Evolutionary conservation across 2,888 invertebrate species (phyloP).

Genomic region (Cremastinae sp.): DNA sequence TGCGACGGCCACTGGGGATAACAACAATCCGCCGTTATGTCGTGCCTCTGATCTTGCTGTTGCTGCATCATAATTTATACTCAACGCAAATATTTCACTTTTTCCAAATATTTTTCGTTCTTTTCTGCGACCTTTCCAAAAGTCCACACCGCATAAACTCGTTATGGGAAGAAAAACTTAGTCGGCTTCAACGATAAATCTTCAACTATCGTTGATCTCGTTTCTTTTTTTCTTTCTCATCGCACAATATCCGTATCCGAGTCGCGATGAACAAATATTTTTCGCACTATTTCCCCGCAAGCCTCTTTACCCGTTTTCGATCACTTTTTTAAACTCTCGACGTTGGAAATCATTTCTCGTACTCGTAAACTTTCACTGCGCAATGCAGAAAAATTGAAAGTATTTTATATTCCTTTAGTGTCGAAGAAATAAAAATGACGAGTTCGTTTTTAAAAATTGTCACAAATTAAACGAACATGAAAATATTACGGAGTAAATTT

Average conservation of each 20-base stretch:
- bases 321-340: too few species aligned
- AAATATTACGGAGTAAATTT: too few species aligned
- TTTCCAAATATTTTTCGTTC: background rate
- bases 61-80: constrained; percentile 68
- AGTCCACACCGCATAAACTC: background rate
- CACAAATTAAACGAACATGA: too few species aligned
- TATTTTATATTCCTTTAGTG: too few species aligned
- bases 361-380: too few species aligned
- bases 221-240: constrained; percentile 15
- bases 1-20: constrained; percentile 77
- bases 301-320: background rate
- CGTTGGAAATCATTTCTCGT: too few species aligned
- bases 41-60: constrained; percentile 70
- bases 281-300: background rate
- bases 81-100: background rate
- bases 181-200: background rate
- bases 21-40: constrained; percentile 73
- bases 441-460: too few species aligned
- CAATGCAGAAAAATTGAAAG: too few species aligned
- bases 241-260: background rate
- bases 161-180: background rate
- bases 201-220: background rate
- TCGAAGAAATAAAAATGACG: too few species aligned
- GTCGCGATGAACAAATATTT: background rate
- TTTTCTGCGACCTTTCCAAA: background rate